phyloP scores from a whole-genome alignment of 1,140 invertebrate genomes.

The Bradynema listronoti region DNA sequence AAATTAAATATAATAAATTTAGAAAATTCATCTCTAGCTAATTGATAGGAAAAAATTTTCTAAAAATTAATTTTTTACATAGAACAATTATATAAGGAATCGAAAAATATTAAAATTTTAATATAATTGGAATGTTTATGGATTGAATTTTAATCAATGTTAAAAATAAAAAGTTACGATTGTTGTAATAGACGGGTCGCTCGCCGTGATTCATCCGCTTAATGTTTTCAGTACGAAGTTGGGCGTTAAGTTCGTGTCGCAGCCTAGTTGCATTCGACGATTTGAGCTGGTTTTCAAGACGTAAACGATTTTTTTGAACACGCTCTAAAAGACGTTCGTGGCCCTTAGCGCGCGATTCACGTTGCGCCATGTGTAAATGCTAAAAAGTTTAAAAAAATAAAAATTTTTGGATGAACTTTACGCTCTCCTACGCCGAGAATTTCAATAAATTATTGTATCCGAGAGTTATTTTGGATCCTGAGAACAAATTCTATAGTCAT shows the following conservation, averaged over 20 bases:
- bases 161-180: slow-evolving; percentile 18
- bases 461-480: no score
- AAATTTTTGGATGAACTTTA: background rate
- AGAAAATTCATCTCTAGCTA: no score
- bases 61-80: no score
- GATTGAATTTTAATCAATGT: no score
- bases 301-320: slow-evolving; percentile 18
- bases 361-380: slow-evolving; percentile 1
- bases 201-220: slow-evolving; percentile 27
- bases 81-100: no score
- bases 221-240: slow-evolving; percentile 19
- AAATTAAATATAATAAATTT: no score
- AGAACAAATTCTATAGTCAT: slow-evolving; percentile 1
- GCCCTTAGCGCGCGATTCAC: background rate
- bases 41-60: no score
- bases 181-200: slow-evolving; percentile 22
- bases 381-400: background rate
- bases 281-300: slow-evolving; percentile 20
- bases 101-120: no score
- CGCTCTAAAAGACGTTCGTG: no score
- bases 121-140: no score
- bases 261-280: slow-evolving; percentile 5
- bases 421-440: no score
- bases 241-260: slow-evolving; percentile 8
- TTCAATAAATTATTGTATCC: slow-evolving; percentile 10